Evolutionary conservation across 1,140 invertebrate species (phyloP).

Genomic region (Drosophila orosa): DNA sequence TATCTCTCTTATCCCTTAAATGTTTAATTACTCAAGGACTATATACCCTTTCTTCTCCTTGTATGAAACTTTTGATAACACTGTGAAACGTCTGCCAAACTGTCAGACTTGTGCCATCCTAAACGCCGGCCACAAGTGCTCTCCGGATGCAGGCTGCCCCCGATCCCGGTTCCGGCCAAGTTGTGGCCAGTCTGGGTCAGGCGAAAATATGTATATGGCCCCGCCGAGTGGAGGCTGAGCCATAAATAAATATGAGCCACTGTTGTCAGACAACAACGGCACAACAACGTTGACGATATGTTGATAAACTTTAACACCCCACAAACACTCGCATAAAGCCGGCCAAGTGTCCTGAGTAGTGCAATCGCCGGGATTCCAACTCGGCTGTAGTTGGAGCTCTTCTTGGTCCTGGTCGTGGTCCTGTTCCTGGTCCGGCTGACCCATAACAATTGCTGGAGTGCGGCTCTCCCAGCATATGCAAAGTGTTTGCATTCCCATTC

Average conservation of each 20-base stretch:
- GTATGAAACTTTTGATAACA: constrained; percentile 51
- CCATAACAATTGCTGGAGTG: constrained; percentile 41
- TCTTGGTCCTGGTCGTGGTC: neutral
- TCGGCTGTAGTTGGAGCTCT: neutral
- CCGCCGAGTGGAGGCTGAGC: constrained; percentile 54
- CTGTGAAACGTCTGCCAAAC: constrained; percentile 63
- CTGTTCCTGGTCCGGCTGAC: constrained; percentile 24
- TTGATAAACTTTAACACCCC: constrained; percentile 79
- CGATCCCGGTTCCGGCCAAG: constrained; percentile 20
- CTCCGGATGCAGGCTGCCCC: constrained; percentile 9
- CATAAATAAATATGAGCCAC: constrained; percentile 80
- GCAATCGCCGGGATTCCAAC: constrained; percentile 15
- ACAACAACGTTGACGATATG: constrained; percentile 75
- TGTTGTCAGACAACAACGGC: constrained; percentile 56
- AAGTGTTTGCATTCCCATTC: constrained; percentile 46
- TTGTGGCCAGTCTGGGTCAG: constrained; percentile 59
- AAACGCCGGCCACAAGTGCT: constrained; percentile 38
- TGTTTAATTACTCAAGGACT: rapidly evolving
- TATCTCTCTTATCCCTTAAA: neutral
- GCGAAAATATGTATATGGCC: constrained; percentile 38
- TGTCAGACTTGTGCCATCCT: constrained; percentile 17
- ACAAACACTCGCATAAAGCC: constrained; percentile 33
- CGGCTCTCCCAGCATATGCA: constrained; percentile 33
- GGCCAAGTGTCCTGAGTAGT: constrained; percentile 37
- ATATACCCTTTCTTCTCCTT: neutral